Evolutionary conservation across 2,888 invertebrate genomes (phyloP), one percentile per base, ranked within the genome.

Genomic region (Ctenicera cuprea): DNA sequence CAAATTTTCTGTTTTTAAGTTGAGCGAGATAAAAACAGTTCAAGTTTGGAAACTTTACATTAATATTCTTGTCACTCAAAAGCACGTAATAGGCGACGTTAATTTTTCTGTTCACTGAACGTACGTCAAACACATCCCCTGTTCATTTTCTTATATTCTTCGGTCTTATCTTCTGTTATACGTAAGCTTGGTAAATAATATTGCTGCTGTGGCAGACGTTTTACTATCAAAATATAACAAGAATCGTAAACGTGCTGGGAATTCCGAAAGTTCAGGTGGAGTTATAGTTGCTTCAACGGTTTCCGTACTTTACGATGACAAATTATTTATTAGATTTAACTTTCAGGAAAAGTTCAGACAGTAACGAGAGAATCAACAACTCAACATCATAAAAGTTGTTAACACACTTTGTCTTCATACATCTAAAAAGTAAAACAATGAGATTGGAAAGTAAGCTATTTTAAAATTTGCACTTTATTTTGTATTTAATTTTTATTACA

Each of bases 31-130:
- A 54, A n/a, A 54, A 12, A 59, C 37, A 57, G 43, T 48, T 68
- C 48, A 18, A 59, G 26, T 57, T 57, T 68, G 45, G 18, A 57
- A 68, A 43, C 14, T 43, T 41, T 59, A 62, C 62, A 69, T 73
- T 73, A 73, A 73, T 73, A 73, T 73, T 73, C 73, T 63, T 68
- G 68, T 69, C 73, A 62, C 48, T 73, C 57, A 48, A 59, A 62
- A 30, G 59, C 66, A 59, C 22, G 66, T 72, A 66, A 62, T 73
- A 54, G 71, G 62, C 45, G 38, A 69, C 54, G 73, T 64, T 73
- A 73, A 73, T 73, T 73, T 73, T 73, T 73, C 73, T 73, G 73
- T 73, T 73, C 73, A 73, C 64, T 73, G 73, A 73, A 69, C 69
- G 64, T 69, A 69, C 61, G 68, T 69, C 73, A 73, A 73, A 64